These are phyloP conservation scores for Loris lydekkerianus DNA, from an alignment of 2,797 vertebrate species.

Conservation along the genomic window DNA sequence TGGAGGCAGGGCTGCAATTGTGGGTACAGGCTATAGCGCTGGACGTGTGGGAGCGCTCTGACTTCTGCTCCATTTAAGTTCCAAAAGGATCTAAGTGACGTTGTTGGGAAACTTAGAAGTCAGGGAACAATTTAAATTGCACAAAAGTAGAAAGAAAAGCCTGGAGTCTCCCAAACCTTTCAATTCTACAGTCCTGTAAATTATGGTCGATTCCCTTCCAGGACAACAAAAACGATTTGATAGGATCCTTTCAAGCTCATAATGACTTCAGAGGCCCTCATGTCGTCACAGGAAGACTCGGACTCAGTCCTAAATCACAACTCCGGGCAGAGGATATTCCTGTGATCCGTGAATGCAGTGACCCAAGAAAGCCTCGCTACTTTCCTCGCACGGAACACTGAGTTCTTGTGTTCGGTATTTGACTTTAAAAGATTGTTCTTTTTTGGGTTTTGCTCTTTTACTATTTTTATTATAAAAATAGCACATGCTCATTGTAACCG, in stretches of 20 bases:
- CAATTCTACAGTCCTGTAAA: background rate
- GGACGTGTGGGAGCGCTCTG: background rate
- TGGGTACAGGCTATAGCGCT: background rate
- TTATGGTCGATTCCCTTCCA: background rate
- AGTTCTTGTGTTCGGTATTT: background rate
- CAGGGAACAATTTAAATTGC: slow-evolving; percentile 25
- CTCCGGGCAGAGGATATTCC: background rate
- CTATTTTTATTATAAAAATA: background rate
- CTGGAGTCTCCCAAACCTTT: background rate
- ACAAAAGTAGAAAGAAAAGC: background rate
- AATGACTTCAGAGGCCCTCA: background rate
- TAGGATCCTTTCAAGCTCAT: background rate
- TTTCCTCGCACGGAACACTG: fast-evolving
- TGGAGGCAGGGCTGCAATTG: slow-evolving; percentile 34
- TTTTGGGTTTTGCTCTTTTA: background rate
- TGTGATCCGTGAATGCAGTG: fast-evolving
- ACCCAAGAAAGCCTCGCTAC: too few species aligned
- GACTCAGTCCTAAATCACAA: background rate
- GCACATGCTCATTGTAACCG: background rate
- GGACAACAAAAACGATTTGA: background rate
- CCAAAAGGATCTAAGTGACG: background rate
- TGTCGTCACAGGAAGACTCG: background rate
- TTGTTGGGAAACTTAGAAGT: slow-evolving; percentile 17
- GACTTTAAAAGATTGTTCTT: background rate
- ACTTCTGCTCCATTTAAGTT: slow-evolving; percentile 48